Evolutionary conservation across 2,113 vertebrate genomes (phyloP).

Genomic region (Actinemys pallida): DNA sequence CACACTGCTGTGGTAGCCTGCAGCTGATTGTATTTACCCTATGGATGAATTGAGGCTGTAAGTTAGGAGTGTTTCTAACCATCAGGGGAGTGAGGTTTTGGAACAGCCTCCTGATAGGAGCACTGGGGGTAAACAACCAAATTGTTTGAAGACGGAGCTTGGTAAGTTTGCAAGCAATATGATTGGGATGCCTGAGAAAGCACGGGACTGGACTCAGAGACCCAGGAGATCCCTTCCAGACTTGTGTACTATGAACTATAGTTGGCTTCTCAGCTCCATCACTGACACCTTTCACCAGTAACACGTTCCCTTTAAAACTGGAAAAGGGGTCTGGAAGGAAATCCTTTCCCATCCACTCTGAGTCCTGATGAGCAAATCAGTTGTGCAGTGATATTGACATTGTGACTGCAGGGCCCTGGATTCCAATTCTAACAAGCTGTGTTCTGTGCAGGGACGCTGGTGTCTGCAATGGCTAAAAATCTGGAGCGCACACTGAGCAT

Average conservation of each 20-base stretch:
- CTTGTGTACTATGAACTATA: too few relatives aligned
- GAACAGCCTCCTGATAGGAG: neutral
- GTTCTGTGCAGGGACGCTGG: constrained; percentile 60
- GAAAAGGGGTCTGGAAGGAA: neutral
- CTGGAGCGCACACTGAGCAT: constrained; percentile 64
- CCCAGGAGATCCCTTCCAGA: neutral
- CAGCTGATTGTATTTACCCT: neutral
- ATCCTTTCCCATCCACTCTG: neutral
- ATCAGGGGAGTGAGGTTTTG: neutral
- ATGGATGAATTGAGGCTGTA: neutral
- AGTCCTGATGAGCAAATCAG: neutral
- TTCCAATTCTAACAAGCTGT: neutral
- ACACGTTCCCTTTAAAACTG: neutral
- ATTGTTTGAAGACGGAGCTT: neutral
- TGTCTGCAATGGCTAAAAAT: constrained; percentile 53
- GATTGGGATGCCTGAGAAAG: neutral
- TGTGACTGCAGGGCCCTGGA: neutral
- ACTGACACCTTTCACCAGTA: neutral
- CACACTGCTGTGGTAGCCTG: neutral
- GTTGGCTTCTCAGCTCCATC: neutral
- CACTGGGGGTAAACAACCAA: neutral
- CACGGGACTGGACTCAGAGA: too few relatives aligned
- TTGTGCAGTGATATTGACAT: neutral
- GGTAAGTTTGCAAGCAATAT: neutral
- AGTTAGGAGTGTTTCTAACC: neutral